phyloP scores from a whole-genome alignment of 2,888 invertebrate genomes.

The Drosophila lutescens region DNA sequence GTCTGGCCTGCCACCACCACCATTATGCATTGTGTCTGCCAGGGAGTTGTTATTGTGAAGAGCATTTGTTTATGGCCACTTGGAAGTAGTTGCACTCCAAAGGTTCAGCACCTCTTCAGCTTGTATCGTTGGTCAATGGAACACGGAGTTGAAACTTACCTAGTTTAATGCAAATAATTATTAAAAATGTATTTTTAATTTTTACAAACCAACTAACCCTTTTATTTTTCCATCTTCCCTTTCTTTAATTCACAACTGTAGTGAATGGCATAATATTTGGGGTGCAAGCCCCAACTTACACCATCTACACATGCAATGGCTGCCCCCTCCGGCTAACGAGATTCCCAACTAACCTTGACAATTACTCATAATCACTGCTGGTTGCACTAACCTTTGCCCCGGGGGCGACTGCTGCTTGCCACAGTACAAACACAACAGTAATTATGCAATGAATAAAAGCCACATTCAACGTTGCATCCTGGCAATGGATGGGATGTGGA shows the following conservation, averaged over 20 bases:
- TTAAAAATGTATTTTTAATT: no score
- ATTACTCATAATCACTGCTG: conserved; percentile 65
- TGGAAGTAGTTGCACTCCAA: background rate
- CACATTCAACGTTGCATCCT: conserved; percentile 61
- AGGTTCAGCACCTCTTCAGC: background rate
- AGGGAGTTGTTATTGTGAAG: conserved; percentile 30
- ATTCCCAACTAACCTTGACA: conserved; percentile 51
- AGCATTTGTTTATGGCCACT: conserved; percentile 34
- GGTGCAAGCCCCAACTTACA: no score
- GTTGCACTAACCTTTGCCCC: conserved; percentile 30
- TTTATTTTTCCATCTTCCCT: background rate
- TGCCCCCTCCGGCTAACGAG: conserved; percentile 1
- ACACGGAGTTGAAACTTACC: background rate
- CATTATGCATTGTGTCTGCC: conserved; percentile 30
- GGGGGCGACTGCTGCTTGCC: conserved; percentile 46
- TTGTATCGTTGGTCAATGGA: background rate
- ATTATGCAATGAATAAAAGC: conserved; percentile 74
- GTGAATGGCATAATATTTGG: background rate
- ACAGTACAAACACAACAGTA: conserved; percentile 73
- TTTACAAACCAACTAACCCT: no score
- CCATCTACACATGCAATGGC: background rate
- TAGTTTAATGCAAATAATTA: no score
- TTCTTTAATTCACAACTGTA: background rate
- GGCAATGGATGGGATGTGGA: background rate
- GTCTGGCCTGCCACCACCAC: conserved; percentile 20